Conservation (phyloP, 2,797 vertebrate genomes). For the Hydrocynus forskahlii region DNA sequence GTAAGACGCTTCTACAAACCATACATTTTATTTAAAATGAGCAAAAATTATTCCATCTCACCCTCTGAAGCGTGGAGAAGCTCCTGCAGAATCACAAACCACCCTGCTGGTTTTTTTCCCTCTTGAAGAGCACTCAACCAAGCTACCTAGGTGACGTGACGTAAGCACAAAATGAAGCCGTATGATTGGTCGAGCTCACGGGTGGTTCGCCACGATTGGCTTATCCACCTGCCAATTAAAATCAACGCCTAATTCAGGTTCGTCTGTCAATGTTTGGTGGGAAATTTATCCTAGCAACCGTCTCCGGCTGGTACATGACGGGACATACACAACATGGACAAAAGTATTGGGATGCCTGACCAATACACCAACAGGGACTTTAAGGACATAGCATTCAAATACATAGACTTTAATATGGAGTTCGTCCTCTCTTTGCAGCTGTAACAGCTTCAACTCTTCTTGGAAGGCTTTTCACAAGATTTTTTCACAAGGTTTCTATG, state of each 20-base stretch:
- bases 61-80: conserved; percentile 4
- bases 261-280: conserved; percentile 45
- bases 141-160: background rate
- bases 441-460: no score
- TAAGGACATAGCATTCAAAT: no score
- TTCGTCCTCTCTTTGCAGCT: no score
- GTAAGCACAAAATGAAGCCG: background rate
- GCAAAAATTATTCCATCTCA: background rate
- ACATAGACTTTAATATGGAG: no score
- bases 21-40: no score
- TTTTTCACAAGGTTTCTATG: no score
- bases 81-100: conserved; percentile 2
- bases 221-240: background rate
- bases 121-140: background rate
- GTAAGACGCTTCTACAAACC: background rate
- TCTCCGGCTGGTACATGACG: conserved; percentile 41
- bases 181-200: conserved; percentile 28
- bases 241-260: rapidly evolving
- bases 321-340: no score
- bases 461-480: no score
- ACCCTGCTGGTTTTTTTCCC: background rate
- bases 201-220: conserved; percentile 6
- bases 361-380: no score
- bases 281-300: conserved; percentile 56
- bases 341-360: no score